These are phyloP conservation scores for Sander vitreus DNA, from an alignment of 2,113 vertebrate species.

Conservation along the genomic window DNA sequence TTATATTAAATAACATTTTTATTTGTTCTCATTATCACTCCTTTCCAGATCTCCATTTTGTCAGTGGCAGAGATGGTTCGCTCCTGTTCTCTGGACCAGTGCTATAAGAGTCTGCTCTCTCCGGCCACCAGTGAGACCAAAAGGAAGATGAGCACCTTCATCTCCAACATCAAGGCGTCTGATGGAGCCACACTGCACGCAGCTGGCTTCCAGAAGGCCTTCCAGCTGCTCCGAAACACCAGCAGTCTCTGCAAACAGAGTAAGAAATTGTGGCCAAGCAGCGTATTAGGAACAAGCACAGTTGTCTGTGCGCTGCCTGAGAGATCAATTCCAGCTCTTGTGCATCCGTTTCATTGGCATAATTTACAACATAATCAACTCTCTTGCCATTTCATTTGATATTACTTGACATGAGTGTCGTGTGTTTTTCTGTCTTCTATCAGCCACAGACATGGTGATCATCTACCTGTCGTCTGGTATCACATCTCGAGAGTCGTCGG, in stretches of 20 bases:
- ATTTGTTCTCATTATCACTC: not conserved
- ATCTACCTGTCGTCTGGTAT: slow-evolving; percentile 97
- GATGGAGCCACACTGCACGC: slow-evolving; percentile 94
- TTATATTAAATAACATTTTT: too few relatives aligned
- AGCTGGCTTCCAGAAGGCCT: slow-evolving; percentile 94
- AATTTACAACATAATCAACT: not conserved
- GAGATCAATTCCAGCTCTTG: slow-evolving; percentile 1
- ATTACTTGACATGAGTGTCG: not conserved
- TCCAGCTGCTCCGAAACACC: slow-evolving; percentile 94
- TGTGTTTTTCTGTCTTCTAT: slow-evolving; percentile 11
- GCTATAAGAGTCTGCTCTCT: slow-evolving; percentile 96
- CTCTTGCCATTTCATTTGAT: not conserved
- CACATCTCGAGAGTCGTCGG: slow-evolving; percentile 92
- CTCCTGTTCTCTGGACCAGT: slow-evolving; percentile 96
- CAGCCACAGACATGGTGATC: slow-evolving; percentile 95
- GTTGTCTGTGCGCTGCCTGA: not conserved
- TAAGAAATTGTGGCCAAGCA: slow-evolving; percentile 76
- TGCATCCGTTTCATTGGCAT: not conserved
- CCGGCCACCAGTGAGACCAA: slow-evolving; percentile 98
- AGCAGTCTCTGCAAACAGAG: slow-evolving; percentile 90
- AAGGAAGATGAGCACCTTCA: slow-evolving; percentile 97
- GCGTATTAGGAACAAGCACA: not conserved
- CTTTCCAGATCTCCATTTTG: slow-evolving; percentile 91
- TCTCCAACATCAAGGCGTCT: slow-evolving; percentile 90
- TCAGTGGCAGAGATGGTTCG: slow-evolving; percentile 92